Evolutionary conservation across 1,140 invertebrate species (phyloP), one percentile per base, ranked within the genome.

Genomic region (Littorina saxatilis): DNA sequence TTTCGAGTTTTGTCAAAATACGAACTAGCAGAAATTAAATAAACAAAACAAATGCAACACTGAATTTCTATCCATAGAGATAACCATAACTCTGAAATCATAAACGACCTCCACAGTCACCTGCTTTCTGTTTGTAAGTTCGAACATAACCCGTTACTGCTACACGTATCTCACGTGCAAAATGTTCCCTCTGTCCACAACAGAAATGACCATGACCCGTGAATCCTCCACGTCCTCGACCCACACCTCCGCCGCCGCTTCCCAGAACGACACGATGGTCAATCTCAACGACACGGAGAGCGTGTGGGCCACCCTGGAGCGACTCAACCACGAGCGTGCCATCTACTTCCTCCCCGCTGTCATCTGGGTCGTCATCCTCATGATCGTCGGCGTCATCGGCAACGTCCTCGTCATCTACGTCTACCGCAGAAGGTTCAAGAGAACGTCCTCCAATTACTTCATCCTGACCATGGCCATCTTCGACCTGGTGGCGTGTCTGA

Each of bases 381-480:
- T 87, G 85, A 32, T 88, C 2, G 73, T 88, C 2, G 88, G 88
- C 32, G 75, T 86, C 9, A 43, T 86, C 13, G 88, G 88, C 13
- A 90, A 90, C 82, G 50, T 47, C 20, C 75, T 90, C 9, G 88
- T 88, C 7, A 78, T 90, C 40, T 87, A 87, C 72, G 87, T 90
- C 37, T 90, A 88, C 76, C 79, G 80, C 0, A 72, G 83, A 13
- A 78, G 83, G 20, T 88, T 88, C 80, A 86, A 86, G 58, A 85
- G 85, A 35, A 88, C 85, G 0, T 88, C 88, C 0, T 88, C 87
- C 2, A 88, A 90, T 63, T 88, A 88, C 79, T 90, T 90, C 81
- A 90, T 90, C 55, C 76, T 87, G 72, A 82, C 86, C 32, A 86
- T 90, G 86, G 87, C 88, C 13, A 80, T 88, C 32, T 88, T 90